phyloP scores from a whole-genome alignment of 2,888 invertebrate species.

The Gonocerus acuteangulatus region DNA sequence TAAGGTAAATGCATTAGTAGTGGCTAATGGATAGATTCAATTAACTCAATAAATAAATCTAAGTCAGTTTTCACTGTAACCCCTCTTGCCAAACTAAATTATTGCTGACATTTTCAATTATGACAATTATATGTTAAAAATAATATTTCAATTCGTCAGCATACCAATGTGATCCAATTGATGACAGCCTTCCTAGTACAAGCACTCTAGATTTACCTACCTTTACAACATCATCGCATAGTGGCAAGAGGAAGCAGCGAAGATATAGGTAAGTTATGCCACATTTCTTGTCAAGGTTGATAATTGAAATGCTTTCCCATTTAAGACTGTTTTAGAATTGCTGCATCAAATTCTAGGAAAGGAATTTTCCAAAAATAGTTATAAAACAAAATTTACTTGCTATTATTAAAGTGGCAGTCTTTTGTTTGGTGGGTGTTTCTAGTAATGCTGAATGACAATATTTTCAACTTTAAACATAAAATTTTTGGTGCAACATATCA shows the following conservation, averaged over 20 bases:
- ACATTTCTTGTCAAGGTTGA: no score
- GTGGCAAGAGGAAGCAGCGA: slow-evolving; percentile 52
- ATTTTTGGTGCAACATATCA: no score
- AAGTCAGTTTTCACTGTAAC: slow-evolving; percentile 28
- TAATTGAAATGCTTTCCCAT: no score
- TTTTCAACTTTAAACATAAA: no score
- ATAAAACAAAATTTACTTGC: no score
- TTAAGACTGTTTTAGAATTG: no score
- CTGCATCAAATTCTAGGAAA: no score
- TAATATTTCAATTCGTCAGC: slow-evolving; percentile 1
- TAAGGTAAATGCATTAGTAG: slow-evolving; percentile 34
- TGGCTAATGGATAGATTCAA: slow-evolving; percentile 28
- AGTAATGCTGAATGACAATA: no score
- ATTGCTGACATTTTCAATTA: neutral
- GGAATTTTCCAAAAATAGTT: no score
- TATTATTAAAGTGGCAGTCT: no score
- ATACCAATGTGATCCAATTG: slow-evolving; percentile 32
- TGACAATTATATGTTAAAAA: neutral
- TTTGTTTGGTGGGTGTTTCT: no score
- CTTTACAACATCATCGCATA: slow-evolving; percentile 19
- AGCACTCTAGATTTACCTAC: slow-evolving; percentile 26
- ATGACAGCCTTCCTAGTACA: slow-evolving; percentile 30
- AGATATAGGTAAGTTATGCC: slow-evolving; percentile 51
- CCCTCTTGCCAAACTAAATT: neutral
- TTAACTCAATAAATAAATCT: slow-evolving; percentile 34